Conservation (phyloP, 2,888 invertebrate species). For the Agrilus cyanescens region DNA sequence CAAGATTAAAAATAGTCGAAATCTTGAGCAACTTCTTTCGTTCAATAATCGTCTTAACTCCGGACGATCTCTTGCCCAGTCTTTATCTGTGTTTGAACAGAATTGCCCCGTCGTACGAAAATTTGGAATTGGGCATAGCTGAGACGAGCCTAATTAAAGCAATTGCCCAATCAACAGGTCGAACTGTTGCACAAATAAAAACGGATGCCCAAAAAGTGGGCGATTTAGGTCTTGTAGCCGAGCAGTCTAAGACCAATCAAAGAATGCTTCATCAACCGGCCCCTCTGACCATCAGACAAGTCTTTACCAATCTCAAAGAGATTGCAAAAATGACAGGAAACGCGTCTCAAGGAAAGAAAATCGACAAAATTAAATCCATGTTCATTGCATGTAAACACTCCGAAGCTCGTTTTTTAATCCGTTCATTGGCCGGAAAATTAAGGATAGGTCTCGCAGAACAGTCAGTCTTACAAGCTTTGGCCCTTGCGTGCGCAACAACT, state of each 20-base stretch:
- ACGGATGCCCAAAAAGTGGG: slow-evolving; percentile 58
- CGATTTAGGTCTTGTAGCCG: slow-evolving; percentile 85
- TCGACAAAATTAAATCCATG: slow-evolving; percentile 80
- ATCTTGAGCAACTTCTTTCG: slow-evolving; percentile 84
- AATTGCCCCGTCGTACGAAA: slow-evolving; percentile 92
- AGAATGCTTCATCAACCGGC: slow-evolving; percentile 79
- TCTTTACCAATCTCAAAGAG: slow-evolving; percentile 74
- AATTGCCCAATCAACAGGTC: slow-evolving; percentile 79
- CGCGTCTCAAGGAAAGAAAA: slow-evolving; percentile 68
- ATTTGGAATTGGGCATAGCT: slow-evolving; percentile 86
- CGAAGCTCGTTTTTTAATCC: slow-evolving; percentile 81
- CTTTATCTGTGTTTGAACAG: slow-evolving; percentile 94
- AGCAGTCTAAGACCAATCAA: slow-evolving; percentile 73
- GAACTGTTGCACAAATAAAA: slow-evolving; percentile 73
- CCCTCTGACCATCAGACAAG: slow-evolving; percentile 57
- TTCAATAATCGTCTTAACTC: slow-evolving; percentile 79
- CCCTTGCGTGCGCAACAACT: slow-evolving; percentile 69
- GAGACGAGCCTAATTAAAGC: slow-evolving; percentile 92
- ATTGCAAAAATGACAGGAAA: slow-evolving; percentile 78
- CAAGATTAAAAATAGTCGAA: slow-evolving; percentile 83
- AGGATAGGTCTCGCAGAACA: slow-evolving; percentile 96
- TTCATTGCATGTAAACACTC: slow-evolving; percentile 82
- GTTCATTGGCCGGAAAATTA: slow-evolving; percentile 86
- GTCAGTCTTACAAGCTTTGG: slow-evolving; percentile 83
- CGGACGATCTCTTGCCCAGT: slow-evolving; percentile 80